phyloP scores from a whole-genome alignment of 2,888 invertebrate genomes.

The Caenorhabditis sp. region DNA sequence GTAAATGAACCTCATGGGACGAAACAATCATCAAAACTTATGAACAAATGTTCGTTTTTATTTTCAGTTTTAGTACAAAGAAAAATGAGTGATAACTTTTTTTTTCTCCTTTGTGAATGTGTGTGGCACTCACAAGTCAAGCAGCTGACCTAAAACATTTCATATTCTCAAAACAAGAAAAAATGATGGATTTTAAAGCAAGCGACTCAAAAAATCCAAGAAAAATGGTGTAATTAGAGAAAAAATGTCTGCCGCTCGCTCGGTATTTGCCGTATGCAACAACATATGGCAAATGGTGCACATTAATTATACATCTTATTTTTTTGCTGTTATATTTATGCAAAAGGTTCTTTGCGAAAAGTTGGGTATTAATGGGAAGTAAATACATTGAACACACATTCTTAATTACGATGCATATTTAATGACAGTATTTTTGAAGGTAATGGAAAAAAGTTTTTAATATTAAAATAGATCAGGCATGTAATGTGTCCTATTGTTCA shows the following conservation, averaged over 20 bases:
- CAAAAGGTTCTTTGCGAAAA: neutral
- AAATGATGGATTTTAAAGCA: too few species aligned
- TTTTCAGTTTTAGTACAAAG: neutral
- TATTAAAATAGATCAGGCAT: slow-evolving; percentile 2
- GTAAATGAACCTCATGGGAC: slow-evolving; percentile 43
- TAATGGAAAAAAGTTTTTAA: slow-evolving; percentile 1
- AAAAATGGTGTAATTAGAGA: neutral
- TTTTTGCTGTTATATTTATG: neutral
- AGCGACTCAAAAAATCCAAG: too few species aligned
- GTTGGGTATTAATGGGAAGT: neutral
- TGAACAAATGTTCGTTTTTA: slow-evolving; percentile 14
- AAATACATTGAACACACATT: neutral
- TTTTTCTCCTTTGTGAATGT: neutral
- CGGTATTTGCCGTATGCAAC: neutral
- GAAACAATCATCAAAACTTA: slow-evolving; percentile 33
- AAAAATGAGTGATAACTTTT: neutral
- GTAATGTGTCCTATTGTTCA: too few species aligned
- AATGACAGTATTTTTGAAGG: neutral
- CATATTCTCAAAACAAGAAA: neutral
- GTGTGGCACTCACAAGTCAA: neutral
- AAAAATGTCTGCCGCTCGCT: neutral
- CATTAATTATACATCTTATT: neutral
- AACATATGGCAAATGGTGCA: slow-evolving; percentile 1
- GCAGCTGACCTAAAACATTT: neutral
- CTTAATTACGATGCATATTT: slow-evolving; percentile 1